These are phyloP conservation scores for Lordiphosa stackelbergi DNA, from an alignment of 1,140 invertebrate genomes.

Conservation along the genomic window DNA sequence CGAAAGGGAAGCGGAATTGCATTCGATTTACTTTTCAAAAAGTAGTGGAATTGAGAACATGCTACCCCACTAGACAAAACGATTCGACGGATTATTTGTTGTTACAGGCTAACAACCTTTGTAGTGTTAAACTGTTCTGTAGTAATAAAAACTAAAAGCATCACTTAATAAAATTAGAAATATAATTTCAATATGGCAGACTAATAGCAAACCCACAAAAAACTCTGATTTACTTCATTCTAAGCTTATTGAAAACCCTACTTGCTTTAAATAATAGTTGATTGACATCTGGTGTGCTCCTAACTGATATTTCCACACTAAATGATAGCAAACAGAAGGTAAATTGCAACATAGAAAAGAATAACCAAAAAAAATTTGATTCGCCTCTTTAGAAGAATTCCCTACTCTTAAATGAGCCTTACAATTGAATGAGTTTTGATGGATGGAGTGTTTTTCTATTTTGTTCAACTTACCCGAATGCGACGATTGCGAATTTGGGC, in stretches of 20 bases:
- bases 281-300: no score
- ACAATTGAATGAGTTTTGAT: slow-evolving; percentile 32
- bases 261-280: no score
- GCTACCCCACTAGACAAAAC: not conserved
- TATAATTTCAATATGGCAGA: no score
- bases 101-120: no score
- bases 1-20: no score
- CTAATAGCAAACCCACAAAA: not conserved
- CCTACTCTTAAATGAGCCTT: slow-evolving; percentile 22
- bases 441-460: slow-evolving; percentile 8
- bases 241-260: no score
- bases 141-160: no score
- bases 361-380: slow-evolving; percentile 5
- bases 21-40: no score
- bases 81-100: slow-evolving; percentile 2
- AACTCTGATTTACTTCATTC: slow-evolving; percentile 7
- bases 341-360: not conserved
- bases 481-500: slow-evolving; percentile 74
- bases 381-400: slow-evolving; percentile 8
- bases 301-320: not conserved
- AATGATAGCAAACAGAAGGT: slow-evolving; percentile 15
- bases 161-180: no score
- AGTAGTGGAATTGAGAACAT: no score
- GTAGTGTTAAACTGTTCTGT: no score
- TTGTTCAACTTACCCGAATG: slow-evolving; percentile 66